phyloP scores from a whole-genome alignment of 2,113 vertebrate species.

The Gnathonemus echidnorhynchus region DNA sequence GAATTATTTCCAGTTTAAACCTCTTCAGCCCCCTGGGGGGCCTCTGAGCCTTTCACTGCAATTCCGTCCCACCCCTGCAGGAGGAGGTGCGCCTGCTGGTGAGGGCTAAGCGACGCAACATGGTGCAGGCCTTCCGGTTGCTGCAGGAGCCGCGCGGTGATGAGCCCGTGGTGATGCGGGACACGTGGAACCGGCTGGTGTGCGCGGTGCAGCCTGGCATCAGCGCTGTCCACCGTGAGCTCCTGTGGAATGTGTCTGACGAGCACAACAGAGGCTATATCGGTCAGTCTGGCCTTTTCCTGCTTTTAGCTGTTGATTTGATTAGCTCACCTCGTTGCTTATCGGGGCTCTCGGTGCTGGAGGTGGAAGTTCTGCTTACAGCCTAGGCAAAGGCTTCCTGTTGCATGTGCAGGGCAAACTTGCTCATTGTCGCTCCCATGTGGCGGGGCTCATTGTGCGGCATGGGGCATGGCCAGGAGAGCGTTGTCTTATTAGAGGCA shows the following conservation, averaged over 20 bases:
- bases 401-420: background rate
- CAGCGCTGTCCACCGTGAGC: slow-evolving; percentile 70
- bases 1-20: background rate
- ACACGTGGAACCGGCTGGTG: slow-evolving; percentile 71
- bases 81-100: slow-evolving; percentile 84
- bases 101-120: slow-evolving; percentile 79
- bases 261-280: slow-evolving; percentile 66
- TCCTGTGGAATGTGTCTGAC: slow-evolving; percentile 74
- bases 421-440: background rate
- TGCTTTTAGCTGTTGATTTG: background rate
- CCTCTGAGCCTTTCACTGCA: background rate
- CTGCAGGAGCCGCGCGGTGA: slow-evolving; percentile 64
- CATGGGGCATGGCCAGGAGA: background rate
- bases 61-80: slow-evolving; percentile 45
- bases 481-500: background rate
- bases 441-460: background rate
- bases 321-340: background rate
- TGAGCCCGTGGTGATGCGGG: slow-evolving; percentile 63
- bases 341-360: background rate
- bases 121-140: slow-evolving; percentile 79
- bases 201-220: slow-evolving; percentile 69
- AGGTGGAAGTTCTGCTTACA: background rate
- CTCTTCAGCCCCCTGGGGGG: background rate
- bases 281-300: slow-evolving; percentile 55
- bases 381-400: background rate